Evolutionary conservation across 1,140 invertebrate genomes (phyloP).

Genomic region (Steinernema khuongi): DNA sequence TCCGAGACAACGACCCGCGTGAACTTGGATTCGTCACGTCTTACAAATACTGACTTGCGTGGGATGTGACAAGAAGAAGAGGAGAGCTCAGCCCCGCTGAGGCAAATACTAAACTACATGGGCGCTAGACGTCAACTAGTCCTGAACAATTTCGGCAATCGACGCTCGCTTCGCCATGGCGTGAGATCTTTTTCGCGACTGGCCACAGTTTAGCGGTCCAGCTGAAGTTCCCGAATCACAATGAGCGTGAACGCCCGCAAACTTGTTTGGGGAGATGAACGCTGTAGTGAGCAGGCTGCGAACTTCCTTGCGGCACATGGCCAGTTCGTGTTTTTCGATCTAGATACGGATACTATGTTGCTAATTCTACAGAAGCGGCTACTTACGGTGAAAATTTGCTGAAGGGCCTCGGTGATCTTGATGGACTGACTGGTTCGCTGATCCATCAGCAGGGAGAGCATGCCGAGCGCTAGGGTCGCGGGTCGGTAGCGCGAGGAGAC

Average conservation of each 20-base stretch:
- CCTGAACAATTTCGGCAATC: conserved; percentile 1
- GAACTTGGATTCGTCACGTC: neutral
- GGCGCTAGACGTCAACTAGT: neutral
- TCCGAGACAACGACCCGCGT: conserved; percentile 7
- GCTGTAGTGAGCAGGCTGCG: neutral
- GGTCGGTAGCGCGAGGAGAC: neutral
- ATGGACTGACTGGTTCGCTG: neutral
- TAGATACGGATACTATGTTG: neutral
- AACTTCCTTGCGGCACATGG: neutral
- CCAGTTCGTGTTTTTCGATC: neutral
- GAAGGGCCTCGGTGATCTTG: conserved; percentile 4
- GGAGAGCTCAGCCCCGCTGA: conserved; percentile 10
- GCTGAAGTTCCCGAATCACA: neutral
- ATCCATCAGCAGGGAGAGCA: neutral
- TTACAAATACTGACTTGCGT: conserved; percentile 3
- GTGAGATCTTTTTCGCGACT: conserved; percentile 2
- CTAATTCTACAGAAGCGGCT: neutral
- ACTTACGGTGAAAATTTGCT: neutral
- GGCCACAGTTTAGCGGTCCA: neutral
- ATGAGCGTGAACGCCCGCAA: neutral
- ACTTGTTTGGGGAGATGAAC: neutral
- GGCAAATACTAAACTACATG: neutral
- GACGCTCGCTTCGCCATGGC: conserved; percentile 6
- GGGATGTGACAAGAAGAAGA: neutral
- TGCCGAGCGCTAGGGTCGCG: neutral